Evolutionary conservation across 2,888 invertebrate species (phyloP).

Genomic region (Trichopoda pennipes): DNA sequence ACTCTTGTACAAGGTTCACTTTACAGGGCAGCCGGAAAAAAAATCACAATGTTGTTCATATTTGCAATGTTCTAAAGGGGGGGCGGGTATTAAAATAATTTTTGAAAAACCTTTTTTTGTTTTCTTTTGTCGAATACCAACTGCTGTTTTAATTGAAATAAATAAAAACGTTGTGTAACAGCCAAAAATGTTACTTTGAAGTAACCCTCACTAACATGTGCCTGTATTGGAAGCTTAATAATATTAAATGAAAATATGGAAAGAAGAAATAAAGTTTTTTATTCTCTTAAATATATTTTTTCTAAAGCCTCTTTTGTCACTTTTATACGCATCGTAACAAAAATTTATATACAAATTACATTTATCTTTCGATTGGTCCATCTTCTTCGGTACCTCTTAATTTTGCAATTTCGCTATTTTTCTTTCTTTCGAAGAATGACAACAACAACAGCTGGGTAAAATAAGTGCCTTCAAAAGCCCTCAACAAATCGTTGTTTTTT

Average conservation of each 20-base stretch:
- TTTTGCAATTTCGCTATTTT: background rate
- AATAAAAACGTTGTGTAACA: too few species aligned
- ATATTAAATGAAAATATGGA: too few species aligned
- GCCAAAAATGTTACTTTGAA: too few species aligned
- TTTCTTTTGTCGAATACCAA: background rate
- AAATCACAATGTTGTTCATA: background rate
- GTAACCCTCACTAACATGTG: too few species aligned
- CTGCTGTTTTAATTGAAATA: too few species aligned
- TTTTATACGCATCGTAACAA: too few species aligned
- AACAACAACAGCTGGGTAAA: background rate
- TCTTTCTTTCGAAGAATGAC: background rate
- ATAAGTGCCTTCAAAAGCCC: background rate
- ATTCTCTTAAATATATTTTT: too few species aligned
- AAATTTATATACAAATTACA: too few species aligned
- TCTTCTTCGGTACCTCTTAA: background rate
- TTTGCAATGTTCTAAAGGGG: background rate
- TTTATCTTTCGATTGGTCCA: too few species aligned
- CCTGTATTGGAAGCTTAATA: too few species aligned
- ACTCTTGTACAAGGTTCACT: background rate
- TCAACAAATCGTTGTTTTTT: background rate
- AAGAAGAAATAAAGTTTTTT: too few species aligned
- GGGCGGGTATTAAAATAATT: background rate
- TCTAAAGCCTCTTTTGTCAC: too few species aligned
- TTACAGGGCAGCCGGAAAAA: background rate
- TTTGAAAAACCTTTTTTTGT: background rate